Evolutionary conservation across 2,888 invertebrate genomes (phyloP), one percentile per base, ranked within the genome.

Genomic region (Cerastis leucographa): DNA sequence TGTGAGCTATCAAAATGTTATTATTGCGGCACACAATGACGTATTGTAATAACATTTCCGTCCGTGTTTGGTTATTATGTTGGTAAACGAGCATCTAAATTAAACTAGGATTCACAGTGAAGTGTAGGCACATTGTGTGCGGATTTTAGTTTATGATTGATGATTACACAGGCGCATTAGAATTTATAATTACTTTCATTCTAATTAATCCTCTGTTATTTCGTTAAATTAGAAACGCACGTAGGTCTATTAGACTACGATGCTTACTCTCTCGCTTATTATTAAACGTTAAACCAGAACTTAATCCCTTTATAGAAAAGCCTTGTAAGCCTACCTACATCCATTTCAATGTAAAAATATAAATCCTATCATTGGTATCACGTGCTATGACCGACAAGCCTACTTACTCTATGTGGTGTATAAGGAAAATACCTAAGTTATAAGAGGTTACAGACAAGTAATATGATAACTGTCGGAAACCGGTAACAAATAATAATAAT

Each of bases 1-100:
- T 68, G 84, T 74, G 72, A 80, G 75, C 65, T 76, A 80, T 80
- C 64, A 71, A 69, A 86, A 75, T 64, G 51, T 71, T 74, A 74
- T 74, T 76, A 79, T 69, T 72, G 66, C 72, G 62, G 40, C 35
- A 68, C 75, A 76, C 78, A 83, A 80, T 74, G 78, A 79, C 79
- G 59, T 83, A 86, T 81, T 76, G 80, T 83, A 84, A 85, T 79
- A 80, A 84, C 78, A 83, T 84, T 88, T 87, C 83, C 84, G 81
- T 85, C 76, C 77, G 62, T 72, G 81, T 77, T 73, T 78, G 76
- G 79, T 84, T 85, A 83, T 83, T 81, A 74, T 78, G 78, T 80
- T 72, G 67, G 80, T 75, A 82, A 81, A 78, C 84, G 75, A 81
- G 78, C 80, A 76, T 83, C 86, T 89, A 85, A 86, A 88, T 89